Conservation (phyloP, 2,888 invertebrate genomes). For the Lasioglossum malachurum region DNA sequence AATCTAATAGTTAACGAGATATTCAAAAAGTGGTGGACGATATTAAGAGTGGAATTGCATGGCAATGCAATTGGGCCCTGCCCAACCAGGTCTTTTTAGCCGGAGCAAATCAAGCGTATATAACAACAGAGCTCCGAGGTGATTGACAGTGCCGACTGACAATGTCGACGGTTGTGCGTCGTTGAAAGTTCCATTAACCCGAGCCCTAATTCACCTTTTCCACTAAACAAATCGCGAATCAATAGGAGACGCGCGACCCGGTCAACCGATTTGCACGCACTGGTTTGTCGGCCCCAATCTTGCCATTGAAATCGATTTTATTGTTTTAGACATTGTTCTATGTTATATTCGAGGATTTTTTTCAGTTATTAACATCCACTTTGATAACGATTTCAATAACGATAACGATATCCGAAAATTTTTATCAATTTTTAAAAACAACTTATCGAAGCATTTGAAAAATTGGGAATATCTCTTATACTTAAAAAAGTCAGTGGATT, state of each 20-base stretch:
- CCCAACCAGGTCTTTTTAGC: conserved; percentile 40
- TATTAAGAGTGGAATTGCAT: conserved; percentile 35
- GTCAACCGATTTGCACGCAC: conserved; percentile 13
- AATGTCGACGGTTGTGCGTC: conserved; percentile 39
- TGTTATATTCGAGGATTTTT: no score
- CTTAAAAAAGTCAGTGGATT: no score
- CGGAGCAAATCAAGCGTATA: conserved; percentile 50
- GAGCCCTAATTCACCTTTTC: conserved; percentile 30
- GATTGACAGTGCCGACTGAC: conserved; percentile 43
- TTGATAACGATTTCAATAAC: neutral
- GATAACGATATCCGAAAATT: neutral
- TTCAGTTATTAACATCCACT: no score
- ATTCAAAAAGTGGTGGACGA: conserved; percentile 29
- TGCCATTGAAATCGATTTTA: neutral
- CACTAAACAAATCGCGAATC: conserved; percentile 23
- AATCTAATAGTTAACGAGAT: no score
- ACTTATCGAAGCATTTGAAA: neutral
- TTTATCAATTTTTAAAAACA: neutral
- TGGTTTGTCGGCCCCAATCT: neutral
- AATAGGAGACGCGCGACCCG: conserved; percentile 7
- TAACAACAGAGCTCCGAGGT: conserved; percentile 45
- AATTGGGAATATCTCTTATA: neutral
- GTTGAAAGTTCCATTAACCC: conserved; percentile 38
- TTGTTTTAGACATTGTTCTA: neutral
- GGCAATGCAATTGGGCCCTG: conserved; percentile 42